Percentiles rank a stretch among this genome's conserved stretches.
phyloP scores from a whole-genome alignment of 2,888 invertebrate genomes.

The Mongoloraphidia duomilia region DNA sequence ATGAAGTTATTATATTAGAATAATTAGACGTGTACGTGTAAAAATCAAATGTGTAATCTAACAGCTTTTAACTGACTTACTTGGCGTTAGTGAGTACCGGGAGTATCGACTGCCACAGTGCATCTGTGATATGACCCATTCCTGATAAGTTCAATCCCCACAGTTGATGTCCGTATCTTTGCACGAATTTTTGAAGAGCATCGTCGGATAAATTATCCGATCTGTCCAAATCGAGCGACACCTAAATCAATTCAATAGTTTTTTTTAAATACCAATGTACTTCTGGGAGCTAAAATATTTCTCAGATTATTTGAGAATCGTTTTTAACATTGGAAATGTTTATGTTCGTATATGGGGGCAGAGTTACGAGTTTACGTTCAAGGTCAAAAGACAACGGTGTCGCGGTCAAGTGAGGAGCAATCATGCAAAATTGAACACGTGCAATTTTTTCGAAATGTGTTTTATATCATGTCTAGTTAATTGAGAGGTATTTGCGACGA shows the following conservation, averaged over 20 bases:
- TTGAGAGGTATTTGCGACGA: too few relatives aligned
- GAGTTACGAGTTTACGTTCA: too few relatives aligned
- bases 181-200: conserved; percentile 80
- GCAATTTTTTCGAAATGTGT: too few relatives aligned
- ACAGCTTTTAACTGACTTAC: conserved; percentile 36
- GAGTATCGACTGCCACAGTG: conserved; percentile 91
- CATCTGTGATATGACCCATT: conserved; percentile 96
- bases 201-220: conserved; percentile 94
- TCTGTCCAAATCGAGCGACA: conserved; percentile 83
- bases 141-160: conserved; percentile 81
- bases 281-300: background rate
- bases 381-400: too few relatives aligned
- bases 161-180: conserved; percentile 77
- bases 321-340: background rate
- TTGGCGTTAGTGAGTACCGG: conserved; percentile 83
- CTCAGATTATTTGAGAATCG: background rate
- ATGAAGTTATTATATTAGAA: too few relatives aligned
- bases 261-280: background rate
- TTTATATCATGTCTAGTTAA: too few relatives aligned
- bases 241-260: conserved; percentile 28
- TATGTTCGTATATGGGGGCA: too few relatives aligned
- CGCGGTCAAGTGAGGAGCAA: too few relatives aligned
- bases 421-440: too few relatives aligned
- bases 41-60: background rate
- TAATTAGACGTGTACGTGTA: too few relatives aligned